Percentiles rank a stretch among this genome's conserved stretches.
Evolutionary conservation across 2,888 invertebrate genomes (phyloP).

Genomic region (Hoplodrina ambigua): DNA sequence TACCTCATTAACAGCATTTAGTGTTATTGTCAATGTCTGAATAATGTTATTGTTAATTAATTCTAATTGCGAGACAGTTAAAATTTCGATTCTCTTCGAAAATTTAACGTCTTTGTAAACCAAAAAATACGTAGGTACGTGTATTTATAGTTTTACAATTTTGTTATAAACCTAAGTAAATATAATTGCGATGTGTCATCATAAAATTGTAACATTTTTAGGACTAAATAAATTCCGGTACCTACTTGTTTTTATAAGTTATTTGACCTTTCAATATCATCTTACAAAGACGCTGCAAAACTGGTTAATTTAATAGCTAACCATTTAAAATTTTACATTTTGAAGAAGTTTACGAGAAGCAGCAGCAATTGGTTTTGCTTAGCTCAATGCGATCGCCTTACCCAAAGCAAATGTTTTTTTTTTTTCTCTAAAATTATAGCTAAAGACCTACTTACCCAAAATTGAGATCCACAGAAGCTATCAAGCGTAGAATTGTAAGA

Average conservation of each 20-base stretch:
- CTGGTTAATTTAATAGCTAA: conserved; percentile 52
- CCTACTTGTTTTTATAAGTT: neutral
- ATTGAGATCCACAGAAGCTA: conserved; percentile 94
- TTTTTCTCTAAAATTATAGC: conserved; percentile 12
- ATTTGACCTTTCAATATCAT: conserved; percentile 46
- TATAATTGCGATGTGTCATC: neutral
- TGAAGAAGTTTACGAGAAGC: conserved; percentile 14
- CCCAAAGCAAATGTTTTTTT: neutral
- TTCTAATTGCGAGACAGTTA: neutral
- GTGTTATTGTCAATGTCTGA: neutral
- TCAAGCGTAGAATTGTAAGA: conserved; percentile 92
- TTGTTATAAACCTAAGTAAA: neutral
- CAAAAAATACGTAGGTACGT: neutral
- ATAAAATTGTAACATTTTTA: neutral
- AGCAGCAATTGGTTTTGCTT: neutral
- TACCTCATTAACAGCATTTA: neutral
- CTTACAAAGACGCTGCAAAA: conserved; percentile 34
- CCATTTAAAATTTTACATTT: conserved; percentile 30
- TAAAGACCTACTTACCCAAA: conserved; percentile 93
- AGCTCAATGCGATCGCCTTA: neutral
- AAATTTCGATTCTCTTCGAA: neutral
- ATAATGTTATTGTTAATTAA: neutral
- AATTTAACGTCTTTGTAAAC: neutral
- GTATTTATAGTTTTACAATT: neutral
- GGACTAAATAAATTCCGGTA: neutral